Base-by-base conservation (phyloP, 2,888 invertebrate species). In the Drosophila niveifrons region DNA sequence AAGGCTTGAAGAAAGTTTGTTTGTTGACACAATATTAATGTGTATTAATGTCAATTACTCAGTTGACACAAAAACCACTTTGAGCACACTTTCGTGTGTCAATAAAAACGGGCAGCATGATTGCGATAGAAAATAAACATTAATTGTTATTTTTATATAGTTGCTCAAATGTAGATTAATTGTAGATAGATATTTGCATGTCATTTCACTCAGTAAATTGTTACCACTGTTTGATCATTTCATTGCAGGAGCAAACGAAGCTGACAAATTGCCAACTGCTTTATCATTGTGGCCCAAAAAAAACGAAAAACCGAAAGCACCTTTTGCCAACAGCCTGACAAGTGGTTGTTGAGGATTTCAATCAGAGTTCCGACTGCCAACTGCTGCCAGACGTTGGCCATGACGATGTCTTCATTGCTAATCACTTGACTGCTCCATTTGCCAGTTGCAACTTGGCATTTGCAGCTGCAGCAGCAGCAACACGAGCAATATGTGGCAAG, bases 371-470 rank as follows among this genome's bases (percentile, higher is more conserved):
- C 48, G 23, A 77, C 57, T 46, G 53, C 56, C 55, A 1, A 29
- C 2, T 55, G 28, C 15, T 8, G 52, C 4, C 41, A 17, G 43
- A n/a, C 11, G 51, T 9, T 23, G 47, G 13, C 4, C 31, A 43
- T 10, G 52, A 52, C 23, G 70, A 87, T 79, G 88, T 78, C 78
- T 78, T 80, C 63, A 82, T 82, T 85, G 87, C 88, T 87, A 82
- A 82, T 82, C 88, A 80, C 83, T 67, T 75, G 68, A 75, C 74
- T 88, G 79, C 66, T 72, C 71, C 78, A 82, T 82, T 88, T 83
- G 86, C 77, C 70, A 68, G 57, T 15, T 41, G 39, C 39, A 6
- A 41, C 6, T 41, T 41, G 13, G 11, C 15, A 41, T 13, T 15
- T 41, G 39, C 15, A 13, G 39, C 7, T 39, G 52, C 48, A 51